Base-by-base conservation (phyloP, 2,797 vertebrate species). In the Poeciliopsis gracilis region DNA sequence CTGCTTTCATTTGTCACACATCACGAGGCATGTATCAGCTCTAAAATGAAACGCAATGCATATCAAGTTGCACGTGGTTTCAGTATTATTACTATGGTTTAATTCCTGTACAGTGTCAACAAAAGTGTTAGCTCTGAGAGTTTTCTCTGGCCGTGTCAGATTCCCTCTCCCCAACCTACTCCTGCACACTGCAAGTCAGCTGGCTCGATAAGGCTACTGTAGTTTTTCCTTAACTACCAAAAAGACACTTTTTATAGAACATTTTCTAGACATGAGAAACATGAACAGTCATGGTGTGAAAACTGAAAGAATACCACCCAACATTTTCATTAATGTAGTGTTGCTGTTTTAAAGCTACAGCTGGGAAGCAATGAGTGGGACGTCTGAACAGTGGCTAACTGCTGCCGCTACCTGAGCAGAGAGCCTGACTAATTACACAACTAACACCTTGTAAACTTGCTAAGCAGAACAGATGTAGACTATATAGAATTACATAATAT, bases 1-100 rank as follows among this genome's bases (percentile, higher is more conserved):
- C 73, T 63, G 80, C 76, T 80, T 81, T 78, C 0, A 45, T 81
- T 81, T 80, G 36, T 41, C 55, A 63, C 18, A 23, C 49, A 43
- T 66, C 72, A 77, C 61, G 28, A 70, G 70, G 74, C 84, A 82
- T 80, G 72, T 78, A 63, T 45, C 41, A 46, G 8, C 13, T 28
- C 28, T 46, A 71, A 45, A 71, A 16, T 46, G 43, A 71, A 71
- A 71, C 67, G 8, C 15, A 7, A 12, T 69, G 41, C 13, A 30
- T 16, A 41, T 70, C 25, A 70, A 45, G 23, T 13, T 70, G n/a
- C 12, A 70, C 6, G 1, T 28, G 43, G 41, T 45, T 46, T 30
- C 38, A 9, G 18, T 67, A 67, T 20, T 23, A 25, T 67, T 67
- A 67, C 1, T 25, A 25, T 41, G 63, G 1, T 38, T 66, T 38